Evolutionary conservation across 2,888 invertebrate genomes (phyloP), one percentile per base, ranked within the genome.

Genomic region (Acholoe squamosa): DNA sequence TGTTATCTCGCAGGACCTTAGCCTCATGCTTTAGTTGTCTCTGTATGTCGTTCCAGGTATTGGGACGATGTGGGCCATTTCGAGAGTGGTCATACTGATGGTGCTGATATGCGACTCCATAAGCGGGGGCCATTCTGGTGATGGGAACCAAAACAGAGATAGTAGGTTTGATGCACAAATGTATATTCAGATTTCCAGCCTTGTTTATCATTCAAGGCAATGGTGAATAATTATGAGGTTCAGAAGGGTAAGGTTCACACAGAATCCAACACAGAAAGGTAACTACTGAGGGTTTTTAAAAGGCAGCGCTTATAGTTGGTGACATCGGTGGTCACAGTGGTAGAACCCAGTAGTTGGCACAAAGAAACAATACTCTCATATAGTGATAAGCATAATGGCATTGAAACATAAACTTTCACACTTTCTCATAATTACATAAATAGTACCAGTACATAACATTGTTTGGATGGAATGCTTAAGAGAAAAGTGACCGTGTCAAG

Each of bases 1-100:
- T 91, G 34, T 91, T 84, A 52, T 91, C 76, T 0, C 91, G 84
- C 86, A 91, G 52, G 16, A 90, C 91, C 54, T 89, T 89, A 10
- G 71, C 84, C n/a, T 90, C 61, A 14, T 54, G 51, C 14, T 43
- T 56, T 5, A 91, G 86, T 19, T 91, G 52, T n/a, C 89, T 34
- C 54, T 84, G 33, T 1, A 91, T 34, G 16, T 89, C 33, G 16
- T 86, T 52, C 89, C 76, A 84, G 12, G 89, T 51, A n/a, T 10
- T 0, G 5, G n/a, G 54, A 19, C 56, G 54, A 0, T 19, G 19
- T 0, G 88, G 88, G 0, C 88, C 88, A 16, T 88, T 56, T 12
- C 88, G 22, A 3, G 67, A 67, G 22, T 89, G 89, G 67, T 89
- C 89, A 67, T 89, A 76, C 90, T 77, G n/a, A n/a, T 25, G 25